Percentiles rank a stretch among this genome's conserved stretches.
phyloP scores from a whole-genome alignment of 2,797 vertebrate species.

The Myripristis jacobus region DNA sequence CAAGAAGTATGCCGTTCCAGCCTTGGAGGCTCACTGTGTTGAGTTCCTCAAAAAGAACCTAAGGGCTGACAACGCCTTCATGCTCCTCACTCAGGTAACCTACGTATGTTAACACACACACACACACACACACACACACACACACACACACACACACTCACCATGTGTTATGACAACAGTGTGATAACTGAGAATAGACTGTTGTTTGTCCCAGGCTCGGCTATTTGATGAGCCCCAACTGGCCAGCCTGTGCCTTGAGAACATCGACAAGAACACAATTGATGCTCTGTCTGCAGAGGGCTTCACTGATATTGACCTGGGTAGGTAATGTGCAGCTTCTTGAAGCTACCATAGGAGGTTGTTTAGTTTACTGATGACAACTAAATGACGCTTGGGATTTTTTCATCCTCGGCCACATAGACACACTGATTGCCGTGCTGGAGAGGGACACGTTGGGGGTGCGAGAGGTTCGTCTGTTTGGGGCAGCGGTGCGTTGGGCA shows the following conservation, averaged over 20 bases:
- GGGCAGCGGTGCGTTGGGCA: slow-evolving; percentile 89
- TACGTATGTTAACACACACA: no score
- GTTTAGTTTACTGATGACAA: background rate
- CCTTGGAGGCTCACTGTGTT: slow-evolving; percentile 90
- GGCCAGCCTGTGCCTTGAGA: slow-evolving; percentile 91
- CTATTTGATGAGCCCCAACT: slow-evolving; percentile 92
- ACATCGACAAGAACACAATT: slow-evolving; percentile 91
- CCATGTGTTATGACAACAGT: background rate
- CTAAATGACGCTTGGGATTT: background rate
- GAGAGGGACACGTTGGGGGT: slow-evolving; percentile 91
- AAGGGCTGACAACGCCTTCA: slow-evolving; percentile 90
- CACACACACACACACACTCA: background rate
- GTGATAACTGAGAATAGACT: slow-evolving; percentile 19
- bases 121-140: no score
- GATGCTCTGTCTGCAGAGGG: slow-evolving; percentile 90
- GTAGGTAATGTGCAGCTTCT: slow-evolving; percentile 64
- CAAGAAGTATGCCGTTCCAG: slow-evolving; percentile 91
- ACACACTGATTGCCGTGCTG: slow-evolving; percentile 84
- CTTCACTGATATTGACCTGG: slow-evolving; percentile 92
- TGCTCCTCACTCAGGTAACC: slow-evolving; percentile 90
- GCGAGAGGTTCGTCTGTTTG: slow-evolving; percentile 88
- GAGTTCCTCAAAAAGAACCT: slow-evolving; percentile 93
- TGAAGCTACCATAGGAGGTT: background rate
- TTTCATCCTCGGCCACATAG: slow-evolving; percentile 34
- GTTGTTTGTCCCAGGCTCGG: slow-evolving; percentile 80